Evolutionary conservation across 2,797 vertebrate genomes (phyloP).

Genomic region (Acanthurus leucopareius): DNA sequence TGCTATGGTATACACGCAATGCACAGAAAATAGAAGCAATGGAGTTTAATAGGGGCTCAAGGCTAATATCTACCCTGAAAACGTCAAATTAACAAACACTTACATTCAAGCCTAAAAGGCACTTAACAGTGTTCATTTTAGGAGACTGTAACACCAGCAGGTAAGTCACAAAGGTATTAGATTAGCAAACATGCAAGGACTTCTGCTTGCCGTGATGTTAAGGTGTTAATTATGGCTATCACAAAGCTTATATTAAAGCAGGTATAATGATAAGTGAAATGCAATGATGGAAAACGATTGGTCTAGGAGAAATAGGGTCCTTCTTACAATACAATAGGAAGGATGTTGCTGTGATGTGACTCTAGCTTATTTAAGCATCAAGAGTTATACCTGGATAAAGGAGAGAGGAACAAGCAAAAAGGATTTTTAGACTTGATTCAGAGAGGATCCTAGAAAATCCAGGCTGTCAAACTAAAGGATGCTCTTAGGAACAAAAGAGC

Average conservation of each 20-base stretch:
- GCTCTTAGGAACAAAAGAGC: too few relatives aligned
- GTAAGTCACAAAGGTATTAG: neutral
- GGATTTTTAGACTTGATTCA: too few relatives aligned
- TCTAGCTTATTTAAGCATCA: too few relatives aligned
- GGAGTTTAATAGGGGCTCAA: neutral
- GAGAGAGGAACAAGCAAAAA: too few relatives aligned
- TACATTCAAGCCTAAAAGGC: neutral
- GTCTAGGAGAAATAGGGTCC: too few relatives aligned
- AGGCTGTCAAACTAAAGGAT: too few relatives aligned
- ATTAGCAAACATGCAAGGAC: neutral
- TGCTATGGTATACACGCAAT: constrained; percentile 26
- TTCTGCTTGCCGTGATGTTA: too few relatives aligned
- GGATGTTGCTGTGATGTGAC: too few relatives aligned
- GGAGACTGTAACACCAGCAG: neutral
- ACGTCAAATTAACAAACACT: constrained; percentile 12
- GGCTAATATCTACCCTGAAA: constrained; percentile 7
- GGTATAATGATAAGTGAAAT: neutral
- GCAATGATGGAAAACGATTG: too few relatives aligned
- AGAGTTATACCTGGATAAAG: too few relatives aligned
- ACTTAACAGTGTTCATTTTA: constrained; percentile 1
- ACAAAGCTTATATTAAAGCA: neutral
- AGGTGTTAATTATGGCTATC: neutral
- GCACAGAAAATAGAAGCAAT: constrained; percentile 2
- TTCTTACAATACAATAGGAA: too few relatives aligned
- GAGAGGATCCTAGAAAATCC: too few relatives aligned